These are phyloP conservation scores for Patiria miniata DNA, from an alignment of 35 echinoderm and acorn worm genomes.

Conservation along the genomic window DNA sequence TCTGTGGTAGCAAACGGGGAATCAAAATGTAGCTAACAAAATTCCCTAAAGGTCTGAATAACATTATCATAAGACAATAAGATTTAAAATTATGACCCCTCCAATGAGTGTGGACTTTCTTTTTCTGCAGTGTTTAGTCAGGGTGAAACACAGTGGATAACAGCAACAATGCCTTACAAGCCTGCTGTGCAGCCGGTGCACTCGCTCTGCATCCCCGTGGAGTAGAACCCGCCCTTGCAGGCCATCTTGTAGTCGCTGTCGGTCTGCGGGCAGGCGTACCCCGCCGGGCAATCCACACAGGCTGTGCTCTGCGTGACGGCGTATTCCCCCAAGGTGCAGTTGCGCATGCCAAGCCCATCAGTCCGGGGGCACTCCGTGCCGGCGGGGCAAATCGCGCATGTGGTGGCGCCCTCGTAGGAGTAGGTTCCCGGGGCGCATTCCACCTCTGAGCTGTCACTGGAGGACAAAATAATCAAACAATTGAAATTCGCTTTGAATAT, in stretches of 20 bases:
- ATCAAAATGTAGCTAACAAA: too few relatives aligned
- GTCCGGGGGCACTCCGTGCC: conserved; percentile 75
- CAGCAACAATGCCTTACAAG: conserved; percentile 59
- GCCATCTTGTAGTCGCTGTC: conserved; percentile 61
- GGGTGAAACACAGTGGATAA: too few relatives aligned
- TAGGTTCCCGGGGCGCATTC: conserved; percentile 80
- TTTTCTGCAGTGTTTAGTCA: too few relatives aligned
- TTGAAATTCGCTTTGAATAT: not conserved
- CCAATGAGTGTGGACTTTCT: too few relatives aligned
- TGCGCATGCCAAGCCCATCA: conserved; percentile 76
- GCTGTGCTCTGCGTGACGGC: conserved; percentile 66
- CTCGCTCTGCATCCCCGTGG: conserved; percentile 71
- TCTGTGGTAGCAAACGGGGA: too few relatives aligned
- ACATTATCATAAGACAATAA: too few relatives aligned
- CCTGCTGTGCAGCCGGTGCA: conserved; percentile 80
- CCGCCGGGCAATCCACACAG: conserved; percentile 65
- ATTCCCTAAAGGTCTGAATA: too few relatives aligned
- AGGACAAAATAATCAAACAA: not conserved
- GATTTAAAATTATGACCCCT: too few relatives aligned
- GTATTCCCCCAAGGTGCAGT: conserved; percentile 82
- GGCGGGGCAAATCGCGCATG: conserved; percentile 67
- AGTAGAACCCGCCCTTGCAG: conserved; percentile 69
- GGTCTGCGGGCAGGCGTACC: conserved; percentile 73
- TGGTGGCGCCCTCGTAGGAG: conserved; percentile 69
- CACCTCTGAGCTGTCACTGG: conserved; percentile 64